Percentiles rank a stretch among this genome's conserved stretches.
phyloP scores from a whole-genome alignment of 1,140 invertebrate species.

The Liolophura sinensis region DNA sequence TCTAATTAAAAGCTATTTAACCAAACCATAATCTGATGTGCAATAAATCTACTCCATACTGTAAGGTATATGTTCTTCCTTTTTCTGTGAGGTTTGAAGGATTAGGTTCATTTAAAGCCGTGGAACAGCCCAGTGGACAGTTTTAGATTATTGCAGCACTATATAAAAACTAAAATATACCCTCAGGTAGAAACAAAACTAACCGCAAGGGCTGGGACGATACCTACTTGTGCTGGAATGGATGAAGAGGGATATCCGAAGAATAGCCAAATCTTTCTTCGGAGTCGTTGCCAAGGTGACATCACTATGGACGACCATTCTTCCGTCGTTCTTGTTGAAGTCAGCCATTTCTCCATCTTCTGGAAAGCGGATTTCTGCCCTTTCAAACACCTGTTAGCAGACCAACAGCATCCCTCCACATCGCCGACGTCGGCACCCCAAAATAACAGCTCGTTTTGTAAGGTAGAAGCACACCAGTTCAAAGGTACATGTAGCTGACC shows the following conservation, averaged over 20 bases:
- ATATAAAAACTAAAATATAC: too few relatives aligned
- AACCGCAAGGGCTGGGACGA: background rate
- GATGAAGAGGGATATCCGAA: constrained; percentile 23
- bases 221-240: constrained; percentile 18
- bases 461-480: constrained; percentile 95
- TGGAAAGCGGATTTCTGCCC: constrained; percentile 95
- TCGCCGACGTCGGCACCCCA: constrained; percentile 97
- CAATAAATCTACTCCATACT: too few relatives aligned
- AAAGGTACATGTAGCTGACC: constrained; percentile 97
- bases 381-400: constrained; percentile 92
- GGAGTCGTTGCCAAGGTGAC: constrained; percentile 80
- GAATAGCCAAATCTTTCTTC: constrained; percentile 87
- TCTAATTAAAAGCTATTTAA: too few relatives aligned
- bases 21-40: too few relatives aligned
- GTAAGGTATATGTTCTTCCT: too few relatives aligned
- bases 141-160: too few relatives aligned
- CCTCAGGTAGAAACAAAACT: background rate
- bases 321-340: constrained; percentile 59
- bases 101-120: too few relatives aligned
- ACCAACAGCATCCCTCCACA: constrained; percentile 97
- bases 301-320: constrained; percentile 43
- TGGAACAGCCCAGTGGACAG: too few relatives aligned
- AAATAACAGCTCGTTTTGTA: constrained; percentile 97
- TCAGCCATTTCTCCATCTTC: constrained; percentile 75
- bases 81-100: too few relatives aligned